Evolutionary conservation across 2,113 vertebrate species (phyloP).

Genomic region (Axis porcinus): DNA sequence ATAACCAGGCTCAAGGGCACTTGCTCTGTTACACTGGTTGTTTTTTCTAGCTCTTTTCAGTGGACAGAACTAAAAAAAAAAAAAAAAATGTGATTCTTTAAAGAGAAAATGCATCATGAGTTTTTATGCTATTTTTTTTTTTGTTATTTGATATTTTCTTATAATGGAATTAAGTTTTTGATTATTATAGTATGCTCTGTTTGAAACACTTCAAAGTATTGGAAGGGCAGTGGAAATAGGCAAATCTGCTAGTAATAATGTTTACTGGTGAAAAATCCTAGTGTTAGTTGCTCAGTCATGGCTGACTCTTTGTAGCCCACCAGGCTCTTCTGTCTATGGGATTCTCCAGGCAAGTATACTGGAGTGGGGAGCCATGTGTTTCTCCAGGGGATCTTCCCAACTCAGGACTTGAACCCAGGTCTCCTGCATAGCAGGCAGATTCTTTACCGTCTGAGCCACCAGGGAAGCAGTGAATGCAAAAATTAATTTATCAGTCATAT

Average conservation of each 20-base stretch:
- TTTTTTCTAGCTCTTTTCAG: background rate
- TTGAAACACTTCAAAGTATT: background rate
- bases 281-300: background rate
- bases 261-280: background rate
- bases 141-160: background rate
- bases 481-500: background rate
- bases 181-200: background rate
- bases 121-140: background rate
- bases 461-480: background rate
- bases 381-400: background rate
- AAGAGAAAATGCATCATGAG: background rate
- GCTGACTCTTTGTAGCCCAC: background rate
- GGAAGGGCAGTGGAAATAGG: background rate
- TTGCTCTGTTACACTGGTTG: background rate
- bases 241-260: background rate
- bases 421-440: background rate
- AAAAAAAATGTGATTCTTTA: background rate
- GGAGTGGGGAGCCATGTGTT: background rate
- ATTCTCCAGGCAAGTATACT: background rate
- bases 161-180: background rate
- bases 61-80: background rate
- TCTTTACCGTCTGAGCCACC: background rate
- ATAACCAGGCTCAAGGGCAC: background rate
- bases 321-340: background rate
- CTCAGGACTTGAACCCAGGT: background rate